phyloP scores from a whole-genome alignment of 2,113 vertebrate species.

The Ibidorhyncha struthersii region DNA sequence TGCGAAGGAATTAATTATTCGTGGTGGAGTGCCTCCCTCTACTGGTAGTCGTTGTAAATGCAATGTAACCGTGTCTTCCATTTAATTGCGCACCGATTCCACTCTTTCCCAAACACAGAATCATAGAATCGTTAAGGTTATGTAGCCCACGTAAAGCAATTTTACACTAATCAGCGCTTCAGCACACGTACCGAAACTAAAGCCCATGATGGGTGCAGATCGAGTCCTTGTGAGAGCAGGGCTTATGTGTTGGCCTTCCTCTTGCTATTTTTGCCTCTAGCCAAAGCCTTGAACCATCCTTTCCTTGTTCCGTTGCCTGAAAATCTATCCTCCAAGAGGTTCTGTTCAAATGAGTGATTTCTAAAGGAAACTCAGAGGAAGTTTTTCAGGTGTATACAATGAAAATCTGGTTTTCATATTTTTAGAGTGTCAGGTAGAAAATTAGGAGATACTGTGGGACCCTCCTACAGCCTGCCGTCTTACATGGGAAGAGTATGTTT shows the following conservation, averaged over 20 bases:
- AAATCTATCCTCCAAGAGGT: neutral
- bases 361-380: neutral
- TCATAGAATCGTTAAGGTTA: too few species aligned
- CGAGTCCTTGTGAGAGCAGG: neutral
- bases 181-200: accelerated
- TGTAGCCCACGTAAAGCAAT: neutral
- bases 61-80: accelerated
- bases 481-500: neutral
- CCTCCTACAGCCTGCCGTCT: neutral
- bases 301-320: neutral
- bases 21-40: neutral
- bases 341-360: neutral
- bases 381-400: too few species aligned
- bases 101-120: accelerated
- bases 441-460: neutral
- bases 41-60: neutral
- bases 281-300: neutral
- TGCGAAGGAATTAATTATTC: accelerated
- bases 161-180: accelerated
- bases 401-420: neutral
- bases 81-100: accelerated
- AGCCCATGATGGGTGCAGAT: neutral
- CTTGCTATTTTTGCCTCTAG: neutral
- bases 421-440: neutral
- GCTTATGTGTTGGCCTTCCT: accelerated